Base-by-base conservation (phyloP, 2,797 vertebrate species). In the Bradypodion ventrale region DNA sequence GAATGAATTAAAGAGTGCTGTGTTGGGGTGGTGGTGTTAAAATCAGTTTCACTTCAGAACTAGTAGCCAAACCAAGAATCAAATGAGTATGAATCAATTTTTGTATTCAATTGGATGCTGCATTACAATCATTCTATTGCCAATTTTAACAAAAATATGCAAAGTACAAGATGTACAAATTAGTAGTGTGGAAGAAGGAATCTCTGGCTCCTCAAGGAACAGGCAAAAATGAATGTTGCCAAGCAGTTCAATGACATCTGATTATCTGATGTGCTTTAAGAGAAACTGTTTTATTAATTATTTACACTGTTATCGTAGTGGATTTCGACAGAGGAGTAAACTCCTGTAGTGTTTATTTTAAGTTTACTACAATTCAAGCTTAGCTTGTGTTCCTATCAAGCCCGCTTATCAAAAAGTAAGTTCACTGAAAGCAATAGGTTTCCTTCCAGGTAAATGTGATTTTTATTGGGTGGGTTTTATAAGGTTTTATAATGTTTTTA, bases 241-340 rank as follows among this genome's bases (percentile, higher is more conserved):
- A 49, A 75, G 37, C n/a, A 27, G 35, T 66, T 69, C 35, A 8
- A 44, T 74, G 59, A 80, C 46, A 80, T 85, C 70, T 75, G 76
- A 63, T 79, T 79, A 80, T 79, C 60, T 74, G 70, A 59, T 80
- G 60, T 75, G 65, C 37, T 44, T 75, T 62, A 42, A 80, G 62
- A 42, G 75, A 85, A 80, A 73, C 29, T 69, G 27, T 66, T 60
- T 32, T 23, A 75, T 80, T 56, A 80, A 35, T 77, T 76, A 76
- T 82, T 80, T 80, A 84, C 59, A 44, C 37, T 72, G 27, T 59
- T 78, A 37, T 78, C 29, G 37, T 69, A 77, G 49, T 13, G 60
- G 29, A 60, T 74, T 84, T 84, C 68, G 65, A 79, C 32, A 79
- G 29, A 56, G 76, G 35, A 56, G 73, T 72, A 78, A 65, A 63